Evolutionary conservation across 2,797 vertebrate species (phyloP).

Genomic region (Neosilurus hyrtlii): DNA sequence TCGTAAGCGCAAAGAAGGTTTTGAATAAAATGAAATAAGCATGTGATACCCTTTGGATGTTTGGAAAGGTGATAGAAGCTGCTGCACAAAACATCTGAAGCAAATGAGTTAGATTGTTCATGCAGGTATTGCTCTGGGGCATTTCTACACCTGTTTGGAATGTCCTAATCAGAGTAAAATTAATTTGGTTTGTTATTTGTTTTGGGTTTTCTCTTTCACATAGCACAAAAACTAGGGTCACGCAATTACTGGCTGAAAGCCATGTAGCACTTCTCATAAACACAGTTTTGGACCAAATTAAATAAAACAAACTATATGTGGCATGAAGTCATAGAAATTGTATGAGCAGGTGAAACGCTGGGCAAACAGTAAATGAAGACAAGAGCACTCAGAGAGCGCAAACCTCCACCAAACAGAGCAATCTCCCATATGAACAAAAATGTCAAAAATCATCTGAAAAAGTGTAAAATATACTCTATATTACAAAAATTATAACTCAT

Average conservation of each 20-base stretch:
- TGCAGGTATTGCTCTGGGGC: background rate
- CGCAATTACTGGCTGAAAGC: background rate
- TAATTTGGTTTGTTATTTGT: background rate
- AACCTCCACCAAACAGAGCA: too few relatives aligned
- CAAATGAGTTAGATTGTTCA: background rate
- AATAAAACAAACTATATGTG: background rate
- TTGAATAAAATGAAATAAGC: background rate
- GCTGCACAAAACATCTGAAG: background rate
- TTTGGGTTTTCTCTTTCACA: background rate
- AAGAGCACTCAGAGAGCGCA: too few relatives aligned
- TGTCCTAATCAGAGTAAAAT: background rate
- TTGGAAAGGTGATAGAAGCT: background rate
- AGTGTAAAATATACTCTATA: too few relatives aligned
- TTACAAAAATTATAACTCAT: background rate
- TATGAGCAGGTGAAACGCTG: background rate
- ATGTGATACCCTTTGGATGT: background rate
- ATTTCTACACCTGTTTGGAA: background rate
- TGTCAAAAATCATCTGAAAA: too few relatives aligned
- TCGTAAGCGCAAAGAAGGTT: background rate
- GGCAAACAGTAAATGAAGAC: background rate
- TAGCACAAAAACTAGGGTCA: background rate
- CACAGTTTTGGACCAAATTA: background rate
- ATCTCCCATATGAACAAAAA: too few relatives aligned
- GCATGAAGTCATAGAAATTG: background rate
- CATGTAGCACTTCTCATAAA: background rate